A percentile compares a stretch with the other conserved stretches of the same genome.
These are phyloP conservation scores for Anoncus sp. DNA, from an alignment of 2,888 invertebrate species.

Conservation along the genomic window DNA sequence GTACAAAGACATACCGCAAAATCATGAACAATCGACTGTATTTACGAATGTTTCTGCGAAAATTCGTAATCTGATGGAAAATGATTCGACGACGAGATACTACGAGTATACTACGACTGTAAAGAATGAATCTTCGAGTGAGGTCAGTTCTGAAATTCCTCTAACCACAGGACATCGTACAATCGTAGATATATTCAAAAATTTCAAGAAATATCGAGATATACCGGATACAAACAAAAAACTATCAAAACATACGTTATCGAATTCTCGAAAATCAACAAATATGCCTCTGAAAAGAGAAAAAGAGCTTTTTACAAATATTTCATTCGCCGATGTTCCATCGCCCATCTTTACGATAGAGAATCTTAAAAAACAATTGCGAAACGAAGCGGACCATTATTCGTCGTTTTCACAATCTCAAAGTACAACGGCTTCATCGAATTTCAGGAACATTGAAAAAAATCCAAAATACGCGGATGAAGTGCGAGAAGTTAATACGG, in stretches of 20 bases:
- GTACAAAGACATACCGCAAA: slow-evolving; percentile 6
- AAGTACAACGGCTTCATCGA: not conserved
- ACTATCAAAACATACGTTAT: not conserved
- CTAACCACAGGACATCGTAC: slow-evolving; percentile 1
- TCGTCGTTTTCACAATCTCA: slow-evolving; percentile 1
- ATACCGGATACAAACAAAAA: not conserved
- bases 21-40: not conserved
- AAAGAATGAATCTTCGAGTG: not conserved
- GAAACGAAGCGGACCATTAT: slow-evolving; percentile 29
- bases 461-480: slow-evolving; percentile 8
- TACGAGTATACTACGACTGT: not conserved
- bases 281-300: not conserved
- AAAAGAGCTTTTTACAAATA: not conserved
- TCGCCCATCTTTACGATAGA: slow-evolving; percentile 35
- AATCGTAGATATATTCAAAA: not conserved
- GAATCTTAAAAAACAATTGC: slow-evolving; percentile 51
- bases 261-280: not conserved
- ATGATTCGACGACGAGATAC: not conserved
- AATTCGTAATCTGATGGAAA: slow-evolving; percentile 15
- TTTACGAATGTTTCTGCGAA: not conserved
- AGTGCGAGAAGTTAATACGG: slow-evolving; percentile 43
- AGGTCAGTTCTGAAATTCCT: slow-evolving; percentile 2
- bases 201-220: not conserved
- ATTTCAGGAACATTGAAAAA: not conserved
- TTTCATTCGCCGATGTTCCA: not conserved